Evolutionary conservation across 1,140 invertebrate genomes (phyloP), one percentile per base, ranked within the genome.

Genomic region (Lanistes nyassanus): DNA sequence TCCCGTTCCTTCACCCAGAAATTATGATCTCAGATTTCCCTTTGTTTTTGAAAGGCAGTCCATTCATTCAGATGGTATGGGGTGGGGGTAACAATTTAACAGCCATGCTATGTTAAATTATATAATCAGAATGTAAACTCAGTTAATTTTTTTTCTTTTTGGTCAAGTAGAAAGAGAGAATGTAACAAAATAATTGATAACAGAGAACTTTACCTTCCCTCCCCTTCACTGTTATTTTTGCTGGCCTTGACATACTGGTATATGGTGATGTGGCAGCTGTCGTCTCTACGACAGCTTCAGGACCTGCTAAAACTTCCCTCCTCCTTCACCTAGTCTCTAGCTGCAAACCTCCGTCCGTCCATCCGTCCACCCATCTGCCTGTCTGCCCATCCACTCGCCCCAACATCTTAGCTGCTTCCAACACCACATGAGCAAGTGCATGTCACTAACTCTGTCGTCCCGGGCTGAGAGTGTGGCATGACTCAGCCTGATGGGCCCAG

Each of bases 191-290:
- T 47, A 23, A 60, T n/a, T n/a, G 56, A 60, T n/a, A 23, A 26
- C 29, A 3, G 13, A 23, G 56, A 9, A 9, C 29, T 1, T 60
- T 60, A 11, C n/a, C 9, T n/a, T 60, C 56, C 29, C 23, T 19
- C 11, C 13, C 9, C 56, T 60, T 3, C 9, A 60, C n/a, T n/a
- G 19, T 47, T 47, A 16, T 60, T 55, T 37, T 72, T 11, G n/a
- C 56, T 60, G 56, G 56, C 56, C 56, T 16, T 60, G 56, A 60
- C 9, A n/a, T 60, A 19, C n/a, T 60, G 56, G 23, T 39, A 6
- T 72, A 56, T 72, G 26, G 70, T 72, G 70, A 37, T 55, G 39
- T 26, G 26, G 19, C 70, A 72, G 70, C 70, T 72, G 36, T 72
- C 31, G 21, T 58, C 70, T 2, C 70, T 72, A 37, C 36, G 56